Evolutionary conservation across 37 sponge, comb jelly and placozoan species (phyloP).

Genomic region (Mnemiopsis leidyi): DNA sequence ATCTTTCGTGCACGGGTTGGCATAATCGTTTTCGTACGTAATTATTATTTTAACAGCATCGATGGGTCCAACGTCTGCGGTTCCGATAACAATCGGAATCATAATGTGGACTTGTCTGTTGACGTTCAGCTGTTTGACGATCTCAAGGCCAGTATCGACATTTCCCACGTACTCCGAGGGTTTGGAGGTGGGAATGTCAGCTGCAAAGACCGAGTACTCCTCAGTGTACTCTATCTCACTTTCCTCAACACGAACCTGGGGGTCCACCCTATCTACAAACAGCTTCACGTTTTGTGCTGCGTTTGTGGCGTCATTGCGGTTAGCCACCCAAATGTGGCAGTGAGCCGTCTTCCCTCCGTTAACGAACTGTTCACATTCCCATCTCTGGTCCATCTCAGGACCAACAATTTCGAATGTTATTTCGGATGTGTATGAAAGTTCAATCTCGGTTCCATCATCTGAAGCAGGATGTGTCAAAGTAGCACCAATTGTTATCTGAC

Average conservation of each 20-base stretch:
- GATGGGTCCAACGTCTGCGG: constrained; percentile 25
- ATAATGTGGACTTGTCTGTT: constrained; percentile 11
- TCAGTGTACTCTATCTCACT: constrained; percentile 44
- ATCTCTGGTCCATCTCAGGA: constrained; percentile 40
- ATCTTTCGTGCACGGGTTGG: constrained; percentile 5
- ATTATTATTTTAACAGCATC: constrained; percentile 30
- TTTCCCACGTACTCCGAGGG: neutral
- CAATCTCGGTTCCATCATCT: neutral
- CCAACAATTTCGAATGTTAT: constrained; percentile 2
- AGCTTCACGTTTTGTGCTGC: constrained; percentile 46
- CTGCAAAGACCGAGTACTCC: neutral
- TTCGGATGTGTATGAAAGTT: neutral
- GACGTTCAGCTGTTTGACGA: neutral
- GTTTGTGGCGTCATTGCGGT: neutral
- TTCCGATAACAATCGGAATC: constrained; percentile 23
- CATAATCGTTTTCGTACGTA: constrained; percentile 43
- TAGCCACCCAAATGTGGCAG: constrained; percentile 42
- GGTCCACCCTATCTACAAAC: neutral
- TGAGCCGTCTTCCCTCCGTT: constrained; percentile 22
- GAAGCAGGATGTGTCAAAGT: constrained; percentile 42
- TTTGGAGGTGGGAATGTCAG: neutral
- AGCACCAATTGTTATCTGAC: neutral
- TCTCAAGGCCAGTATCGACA: constrained; percentile 2
- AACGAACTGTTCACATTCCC: constrained; percentile 53
- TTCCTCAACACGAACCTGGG: neutral